Evolutionary conservation across 2,888 invertebrate species (phyloP).

Genomic region (Drosophila basisetae): DNA sequence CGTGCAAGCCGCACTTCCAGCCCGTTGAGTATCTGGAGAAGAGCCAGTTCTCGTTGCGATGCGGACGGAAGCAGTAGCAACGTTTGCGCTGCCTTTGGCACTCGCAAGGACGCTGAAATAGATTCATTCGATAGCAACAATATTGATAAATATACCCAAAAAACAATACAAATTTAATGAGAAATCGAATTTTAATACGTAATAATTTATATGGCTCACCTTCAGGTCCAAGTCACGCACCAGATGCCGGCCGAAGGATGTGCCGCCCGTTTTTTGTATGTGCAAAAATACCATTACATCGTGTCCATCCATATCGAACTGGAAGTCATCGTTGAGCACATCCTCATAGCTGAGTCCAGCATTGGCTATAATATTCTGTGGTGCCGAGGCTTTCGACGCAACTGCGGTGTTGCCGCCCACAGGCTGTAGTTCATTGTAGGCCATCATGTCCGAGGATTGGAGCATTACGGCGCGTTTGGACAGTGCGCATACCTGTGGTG

Average conservation of each 20-base stretch:
- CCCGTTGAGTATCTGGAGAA: conserved; percentile 99
- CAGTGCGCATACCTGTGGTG: conserved; percentile 89
- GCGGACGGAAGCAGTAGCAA: conserved; percentile 96
- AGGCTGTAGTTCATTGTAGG: conserved; percentile 83
- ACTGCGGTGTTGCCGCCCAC: conserved; percentile 65
- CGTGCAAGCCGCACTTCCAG: conserved; percentile 99
- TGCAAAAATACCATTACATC: conserved; percentile 99
- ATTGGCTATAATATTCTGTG: conserved; percentile 85
- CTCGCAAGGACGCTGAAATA: conserved; percentile 93
- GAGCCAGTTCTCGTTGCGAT: conserved; percentile 97
- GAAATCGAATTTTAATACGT: neutral
- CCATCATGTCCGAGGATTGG: conserved; percentile 85
- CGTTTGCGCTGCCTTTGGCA: conserved; percentile 95
- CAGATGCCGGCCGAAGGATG: conserved; percentile 97
- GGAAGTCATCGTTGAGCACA: conserved; percentile 93
- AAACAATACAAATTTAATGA: neutral
- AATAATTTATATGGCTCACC: conserved; percentile 83
- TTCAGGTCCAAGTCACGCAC: conserved; percentile 96
- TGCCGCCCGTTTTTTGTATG: conserved; percentile 99
- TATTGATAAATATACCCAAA: neutral
- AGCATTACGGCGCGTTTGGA: conserved; percentile 88
- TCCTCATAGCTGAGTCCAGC: conserved; percentile 92
- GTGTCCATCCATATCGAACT: conserved; percentile 95
- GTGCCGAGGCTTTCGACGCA: conserved; percentile 75
- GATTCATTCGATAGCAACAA: neutral